phyloP scores from a whole-genome alignment of 2,113 vertebrate species.

The Oncorhynchus mykiss region DNA sequence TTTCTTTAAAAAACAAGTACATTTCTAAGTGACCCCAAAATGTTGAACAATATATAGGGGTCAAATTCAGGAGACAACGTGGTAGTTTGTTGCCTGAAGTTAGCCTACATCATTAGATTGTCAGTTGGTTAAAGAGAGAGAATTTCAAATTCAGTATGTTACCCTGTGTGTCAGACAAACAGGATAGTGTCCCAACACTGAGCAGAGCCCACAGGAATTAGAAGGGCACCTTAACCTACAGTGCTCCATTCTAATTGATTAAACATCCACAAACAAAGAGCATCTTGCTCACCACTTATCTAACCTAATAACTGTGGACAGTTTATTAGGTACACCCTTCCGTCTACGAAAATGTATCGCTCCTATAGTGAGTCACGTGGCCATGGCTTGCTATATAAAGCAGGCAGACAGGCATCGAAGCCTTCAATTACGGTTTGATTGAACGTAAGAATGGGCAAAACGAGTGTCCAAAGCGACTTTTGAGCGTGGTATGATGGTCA shows the following conservation, averaged over 20 bases:
- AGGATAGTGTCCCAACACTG: conserved; percentile 6
- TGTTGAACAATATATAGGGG: background rate
- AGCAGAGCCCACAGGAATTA: conserved; percentile 13
- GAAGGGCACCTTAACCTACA: conserved; percentile 16
- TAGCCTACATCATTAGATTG: conserved; percentile 65
- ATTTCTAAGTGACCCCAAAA: no score
- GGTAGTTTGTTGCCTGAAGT: conserved; percentile 8
- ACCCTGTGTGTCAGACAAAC: conserved; percentile 38
- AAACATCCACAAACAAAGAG: conserved; percentile 32
- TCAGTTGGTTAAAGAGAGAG: conserved; percentile 57
- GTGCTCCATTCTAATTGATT: conserved; percentile 6
- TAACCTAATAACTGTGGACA: conserved; percentile 59
- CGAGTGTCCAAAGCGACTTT: no score
- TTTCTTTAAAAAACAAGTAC: no score
- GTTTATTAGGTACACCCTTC: no score
- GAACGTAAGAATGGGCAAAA: no score
- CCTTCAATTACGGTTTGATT: no score
- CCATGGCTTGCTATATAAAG: no score
- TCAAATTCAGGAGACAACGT: background rate
- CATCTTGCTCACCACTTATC: conserved; percentile 46
- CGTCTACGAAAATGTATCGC: no score
- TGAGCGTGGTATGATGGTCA: no score
- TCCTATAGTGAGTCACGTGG: no score
- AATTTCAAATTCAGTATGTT: conserved; percentile 36
- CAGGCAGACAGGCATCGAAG: no score